Evolutionary conservation across 2,797 vertebrate genomes (phyloP).

Genomic region (Cryptoprocta ferox): DNA sequence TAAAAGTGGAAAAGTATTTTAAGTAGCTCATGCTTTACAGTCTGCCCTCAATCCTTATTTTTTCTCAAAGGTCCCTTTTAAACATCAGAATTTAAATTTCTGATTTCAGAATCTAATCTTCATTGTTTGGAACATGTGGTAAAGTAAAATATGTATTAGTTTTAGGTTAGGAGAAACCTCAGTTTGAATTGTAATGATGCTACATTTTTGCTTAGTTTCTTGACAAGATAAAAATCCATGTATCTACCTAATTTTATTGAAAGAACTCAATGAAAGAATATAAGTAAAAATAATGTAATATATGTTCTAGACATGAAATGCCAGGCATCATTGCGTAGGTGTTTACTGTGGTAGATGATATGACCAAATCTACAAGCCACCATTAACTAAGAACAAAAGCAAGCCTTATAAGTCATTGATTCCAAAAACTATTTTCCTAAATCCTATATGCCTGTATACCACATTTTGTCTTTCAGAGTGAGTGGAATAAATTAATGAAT

Average conservation of each 20-base stretch:
- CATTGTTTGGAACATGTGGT: neutral
- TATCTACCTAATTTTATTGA: neutral
- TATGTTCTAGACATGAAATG: neutral
- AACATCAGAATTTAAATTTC: neutral
- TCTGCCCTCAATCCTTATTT: neutral
- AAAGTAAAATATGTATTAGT: neutral
- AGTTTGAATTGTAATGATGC: neutral
- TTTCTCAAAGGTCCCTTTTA: neutral
- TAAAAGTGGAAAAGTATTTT: neutral
- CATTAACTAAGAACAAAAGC: neutral
- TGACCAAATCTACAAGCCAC: neutral
- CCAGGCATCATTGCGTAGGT: neutral
- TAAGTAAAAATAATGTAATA: neutral
- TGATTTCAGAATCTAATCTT: neutral
- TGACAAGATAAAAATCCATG: neutral
- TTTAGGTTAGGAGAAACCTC: neutral
- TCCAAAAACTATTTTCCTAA: neutral
- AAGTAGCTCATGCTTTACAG: neutral
- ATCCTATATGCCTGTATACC: neutral
- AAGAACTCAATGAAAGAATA: neutral
- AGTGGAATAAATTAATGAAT: neutral
- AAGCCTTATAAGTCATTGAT: neutral
- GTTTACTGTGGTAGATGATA: neutral
- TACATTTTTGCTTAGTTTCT: neutral
- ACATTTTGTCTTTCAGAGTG: neutral